Percentiles rank a stretch among this genome's conserved stretches.
Evolutionary conservation across 2,113 vertebrate species (phyloP).

Genomic region (Megatriorchis doriae): DNA sequence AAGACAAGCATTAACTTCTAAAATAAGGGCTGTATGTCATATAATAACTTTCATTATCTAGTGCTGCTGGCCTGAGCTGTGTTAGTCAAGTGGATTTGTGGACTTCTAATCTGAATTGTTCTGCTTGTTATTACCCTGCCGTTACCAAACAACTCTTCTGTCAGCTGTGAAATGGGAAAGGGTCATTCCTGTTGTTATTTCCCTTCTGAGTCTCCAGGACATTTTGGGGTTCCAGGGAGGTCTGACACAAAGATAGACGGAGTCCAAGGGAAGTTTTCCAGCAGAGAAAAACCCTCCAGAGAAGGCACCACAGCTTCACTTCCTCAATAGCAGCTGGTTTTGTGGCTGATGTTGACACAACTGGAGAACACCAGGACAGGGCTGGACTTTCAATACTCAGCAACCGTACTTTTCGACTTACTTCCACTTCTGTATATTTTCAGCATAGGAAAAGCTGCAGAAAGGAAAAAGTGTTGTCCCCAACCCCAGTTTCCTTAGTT

Average conservation of each 20-base stretch:
- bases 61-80: neutral
- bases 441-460: neutral
- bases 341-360: neutral
- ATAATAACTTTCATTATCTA: neutral
- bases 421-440: slow-evolving; percentile 20
- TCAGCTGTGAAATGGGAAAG: neutral
- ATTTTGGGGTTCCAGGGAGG: neutral
- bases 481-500: neutral
- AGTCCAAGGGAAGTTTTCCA: neutral
- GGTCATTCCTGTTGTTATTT: neutral
- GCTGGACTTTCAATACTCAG: neutral
- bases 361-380: neutral
- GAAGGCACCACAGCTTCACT: neutral
- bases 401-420: neutral
- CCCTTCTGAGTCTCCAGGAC: neutral
- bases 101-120: neutral
- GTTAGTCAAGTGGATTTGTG: neutral
- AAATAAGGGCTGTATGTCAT: neutral
- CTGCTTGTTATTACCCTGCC: neutral
- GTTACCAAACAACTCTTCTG: neutral
- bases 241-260: neutral
- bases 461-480: neutral
- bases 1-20: neutral
- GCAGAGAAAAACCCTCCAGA: neutral
- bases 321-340: neutral